A percentile compares a stretch with the other conserved stretches of the same genome.
Conservation (phyloP, 1,140 invertebrate genomes). For the Drosophila nasuta region DNA sequence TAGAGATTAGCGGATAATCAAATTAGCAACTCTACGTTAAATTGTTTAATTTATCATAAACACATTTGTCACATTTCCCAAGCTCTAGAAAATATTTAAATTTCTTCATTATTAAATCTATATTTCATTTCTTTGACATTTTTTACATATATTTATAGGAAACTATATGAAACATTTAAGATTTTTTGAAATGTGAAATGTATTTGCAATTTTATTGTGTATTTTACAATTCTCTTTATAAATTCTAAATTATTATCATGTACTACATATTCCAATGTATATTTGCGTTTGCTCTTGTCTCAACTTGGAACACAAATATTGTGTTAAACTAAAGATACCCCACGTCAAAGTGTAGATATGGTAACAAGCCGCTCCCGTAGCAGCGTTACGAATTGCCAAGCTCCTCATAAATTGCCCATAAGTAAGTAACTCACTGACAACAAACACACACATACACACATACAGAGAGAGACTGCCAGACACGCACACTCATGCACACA, state of each 20-base stretch:
- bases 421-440: constrained; percentile 50
- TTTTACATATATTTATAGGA: too few relatives aligned
- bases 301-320: constrained; percentile 12
- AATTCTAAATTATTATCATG: too few relatives aligned
- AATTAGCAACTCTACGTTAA: too few relatives aligned
- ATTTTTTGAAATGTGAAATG: background rate
- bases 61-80: too few relatives aligned
- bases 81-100: too few relatives aligned
- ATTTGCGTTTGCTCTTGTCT: background rate
- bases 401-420: constrained; percentile 55
- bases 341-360: constrained; percentile 2
- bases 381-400: constrained; percentile 28
- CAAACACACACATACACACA: constrained; percentile 30
- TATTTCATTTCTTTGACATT: too few relatives aligned
- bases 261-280: background rate
- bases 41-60: too few relatives aligned
- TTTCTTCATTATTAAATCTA: too few relatives aligned
- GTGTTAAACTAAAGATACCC: constrained; percentile 10
- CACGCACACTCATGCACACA: constrained; percentile 1
- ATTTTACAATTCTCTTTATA: too few relatives aligned
- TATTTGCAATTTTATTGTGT: background rate
- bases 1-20: too few relatives aligned
- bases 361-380: constrained; percentile 9
- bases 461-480: background rate
- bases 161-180: too few relatives aligned